Conservation (phyloP, 2,113 vertebrate genomes). For the Harpagus bidentatus region DNA sequence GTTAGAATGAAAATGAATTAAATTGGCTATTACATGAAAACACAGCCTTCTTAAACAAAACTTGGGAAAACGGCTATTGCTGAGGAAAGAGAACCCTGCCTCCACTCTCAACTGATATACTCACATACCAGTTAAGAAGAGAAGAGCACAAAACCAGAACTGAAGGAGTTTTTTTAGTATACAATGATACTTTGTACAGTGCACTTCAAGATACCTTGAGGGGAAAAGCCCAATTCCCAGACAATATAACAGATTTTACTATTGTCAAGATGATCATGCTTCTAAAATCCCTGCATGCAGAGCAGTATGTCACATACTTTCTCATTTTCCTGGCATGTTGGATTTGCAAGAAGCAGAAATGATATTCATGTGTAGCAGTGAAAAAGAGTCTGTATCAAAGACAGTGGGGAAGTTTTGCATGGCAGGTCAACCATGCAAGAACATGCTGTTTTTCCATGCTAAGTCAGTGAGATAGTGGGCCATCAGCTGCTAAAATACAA, state of each 20-base stretch:
- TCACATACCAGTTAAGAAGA: neutral
- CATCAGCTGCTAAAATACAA: slow-evolving; percentile 20
- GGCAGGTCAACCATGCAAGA: neutral
- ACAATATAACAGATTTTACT: neutral
- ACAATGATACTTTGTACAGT: neutral
- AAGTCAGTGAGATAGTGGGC: neutral
- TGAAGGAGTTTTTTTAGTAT: neutral
- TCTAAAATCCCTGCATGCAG: neutral
- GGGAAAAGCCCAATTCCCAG: neutral
- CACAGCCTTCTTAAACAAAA: neutral
- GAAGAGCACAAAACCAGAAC: neutral
- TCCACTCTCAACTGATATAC: neutral
- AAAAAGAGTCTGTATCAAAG: neutral
- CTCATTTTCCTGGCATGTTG: neutral
- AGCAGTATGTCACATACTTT: neutral
- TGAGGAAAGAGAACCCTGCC: neutral
- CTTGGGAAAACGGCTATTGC: neutral
- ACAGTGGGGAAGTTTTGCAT: neutral
- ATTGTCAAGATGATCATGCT: neutral
- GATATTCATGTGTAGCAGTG: accelerated
- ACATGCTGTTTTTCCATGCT: neutral
- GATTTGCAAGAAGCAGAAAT: neutral
- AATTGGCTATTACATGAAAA: neutral
- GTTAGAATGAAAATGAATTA: neutral
- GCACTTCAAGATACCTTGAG: neutral